Evolutionary conservation across 2,113 vertebrate genomes (phyloP), one percentile per base, ranked within the genome.

Genomic region (Leptobrachium ailaonicum): DNA sequence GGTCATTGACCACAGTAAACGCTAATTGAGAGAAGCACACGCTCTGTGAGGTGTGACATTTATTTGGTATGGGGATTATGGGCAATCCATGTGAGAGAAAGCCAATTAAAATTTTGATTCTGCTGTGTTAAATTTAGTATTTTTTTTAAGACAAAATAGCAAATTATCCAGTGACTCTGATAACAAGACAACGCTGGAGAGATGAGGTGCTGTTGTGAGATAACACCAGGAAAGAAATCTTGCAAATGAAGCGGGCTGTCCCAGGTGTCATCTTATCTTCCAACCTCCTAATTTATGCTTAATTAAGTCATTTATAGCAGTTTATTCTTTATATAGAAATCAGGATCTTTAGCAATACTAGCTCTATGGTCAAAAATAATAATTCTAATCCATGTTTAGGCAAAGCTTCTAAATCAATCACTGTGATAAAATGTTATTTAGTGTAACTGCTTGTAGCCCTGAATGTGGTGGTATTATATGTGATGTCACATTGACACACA

Each of bases 151-250:
- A 69, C 79, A 81, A 81, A 81, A 69, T 71, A 75, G 44, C 72
- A 81, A 75, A 81, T 81, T 74, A 81, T 81, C 75, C 79, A 75
- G 79, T 67, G 63, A 75, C 43, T 60, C 47, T 81, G 79, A 81
- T 75, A 75, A 68, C 71, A 81, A 71, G 79, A 56, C 53, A 64
- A 81, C 72, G 67, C 71, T 81, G 68, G 72, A 74, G 79, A 81
- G 79, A 71, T 60, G 78, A 80, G 78, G 79, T 75, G 79, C 79
- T 81, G 71, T 81, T 81, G 79, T 81, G 79, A 75, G 79, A 81
- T 81, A 81, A 81, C 79, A 75, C 79, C 53, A 81, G 64, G 56
- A 75, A 81, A 68, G 71, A 75, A 42, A 81, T 81, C 66, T 58
- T 81, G 79, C 64, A 81, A 81, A 81, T 81, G 79, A 81, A 64